Evolutionary conservation across 2,888 invertebrate genomes (phyloP), one percentile per base, ranked within the genome.

Genomic region (Baronia brevicornis): DNA sequence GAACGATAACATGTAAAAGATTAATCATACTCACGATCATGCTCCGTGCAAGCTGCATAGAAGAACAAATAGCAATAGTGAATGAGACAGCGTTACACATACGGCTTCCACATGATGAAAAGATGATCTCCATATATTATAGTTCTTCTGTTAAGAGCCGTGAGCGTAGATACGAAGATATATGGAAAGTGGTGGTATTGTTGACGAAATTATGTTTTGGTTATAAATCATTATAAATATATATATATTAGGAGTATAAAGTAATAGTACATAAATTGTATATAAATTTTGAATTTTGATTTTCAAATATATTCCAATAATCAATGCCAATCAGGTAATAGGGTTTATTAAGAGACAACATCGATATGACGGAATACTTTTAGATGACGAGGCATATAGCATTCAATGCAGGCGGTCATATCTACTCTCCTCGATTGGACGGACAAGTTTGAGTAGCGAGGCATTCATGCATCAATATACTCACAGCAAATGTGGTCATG

Each of bases 41-140:
- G 91, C 91, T 91, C 91, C 92, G 91, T 91, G 92, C 91, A 91
- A 92, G 92, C 92, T 90, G 88, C 87, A 63, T 71, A 74, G 73
- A 78, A 88, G 87, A 85, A 87, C 86, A 88, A 82, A 88, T 80
- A 87, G 86, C 88, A 85, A 87, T 84, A 87, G 75, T 87, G 72
- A 84, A 86, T 88, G 85, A 86, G 85, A 72, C 63, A 74, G 72
- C 69, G 79, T 56, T 60, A 60, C 50, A 60, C 47, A 45, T 50
- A 57, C 49, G 59, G 60, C 61, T 39, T 36, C 41, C 36, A 54
- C 41, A 51, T 50, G 51, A 57, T 60, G 54, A 56, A 53, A 38
- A 48, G 48, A 59, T 60, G 54, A 54, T 41, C 38, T 46, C 49
- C 46, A 22, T 23, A 17, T 25, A 27, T 19, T 8, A 29, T 34